Evolutionary conservation across 2,888 invertebrate genomes (phyloP).

Genomic region (Dynastes grantii): DNA sequence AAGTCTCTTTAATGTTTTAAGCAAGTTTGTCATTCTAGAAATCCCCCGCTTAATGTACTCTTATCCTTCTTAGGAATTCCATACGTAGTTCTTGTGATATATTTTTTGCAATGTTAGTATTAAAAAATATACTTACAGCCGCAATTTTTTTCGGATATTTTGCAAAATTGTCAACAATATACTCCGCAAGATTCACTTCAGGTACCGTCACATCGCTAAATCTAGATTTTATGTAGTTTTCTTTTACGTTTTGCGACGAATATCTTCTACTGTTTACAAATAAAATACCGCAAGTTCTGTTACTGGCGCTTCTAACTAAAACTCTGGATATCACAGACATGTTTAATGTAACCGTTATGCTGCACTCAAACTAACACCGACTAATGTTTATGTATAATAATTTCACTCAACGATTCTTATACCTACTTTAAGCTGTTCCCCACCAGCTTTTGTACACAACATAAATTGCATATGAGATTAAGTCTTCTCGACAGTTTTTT

Average conservation of each 20-base stretch:
- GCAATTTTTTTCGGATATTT: constrained; percentile 71
- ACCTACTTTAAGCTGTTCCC: background rate
- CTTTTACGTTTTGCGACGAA: constrained; percentile 1
- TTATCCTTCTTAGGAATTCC: too few species aligned
- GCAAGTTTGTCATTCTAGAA: too few species aligned
- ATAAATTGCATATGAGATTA: too few species aligned
- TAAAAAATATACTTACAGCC: constrained; percentile 58
- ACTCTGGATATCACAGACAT: constrained; percentile 41
- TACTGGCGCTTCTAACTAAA: constrained; percentile 8
- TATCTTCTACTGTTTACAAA: constrained; percentile 8
- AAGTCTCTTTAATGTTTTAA: too few species aligned
- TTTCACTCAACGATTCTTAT: background rate
- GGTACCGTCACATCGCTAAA: constrained; percentile 73
- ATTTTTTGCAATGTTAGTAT: background rate
- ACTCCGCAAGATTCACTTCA: constrained; percentile 73
- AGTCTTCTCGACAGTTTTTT: too few species aligned
- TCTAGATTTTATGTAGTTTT: constrained; percentile 62
- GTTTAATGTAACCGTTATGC: background rate
- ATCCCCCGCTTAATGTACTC: too few species aligned
- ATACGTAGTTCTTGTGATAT: background rate
- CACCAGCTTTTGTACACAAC: background rate
- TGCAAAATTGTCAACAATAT: constrained; percentile 72
- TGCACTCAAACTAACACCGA: background rate
- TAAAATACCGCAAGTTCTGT: constrained; percentile 7
- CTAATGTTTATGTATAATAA: background rate